Base-by-base conservation (phyloP, 2,888 invertebrate genomes). In the Oxystoma pomonae region DNA sequence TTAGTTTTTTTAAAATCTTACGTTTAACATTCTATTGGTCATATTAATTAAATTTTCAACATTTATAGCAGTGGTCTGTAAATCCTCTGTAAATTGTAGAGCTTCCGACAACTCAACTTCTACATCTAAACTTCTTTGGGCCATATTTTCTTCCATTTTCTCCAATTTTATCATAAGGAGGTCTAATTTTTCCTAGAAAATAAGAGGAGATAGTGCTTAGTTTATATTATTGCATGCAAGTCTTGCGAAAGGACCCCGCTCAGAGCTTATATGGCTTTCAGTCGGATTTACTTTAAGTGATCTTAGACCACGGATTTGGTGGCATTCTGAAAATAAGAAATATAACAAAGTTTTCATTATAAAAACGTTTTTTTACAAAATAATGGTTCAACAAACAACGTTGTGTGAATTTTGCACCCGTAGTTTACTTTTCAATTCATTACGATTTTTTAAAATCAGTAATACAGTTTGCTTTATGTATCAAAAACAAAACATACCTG, bases 91-190 rank as follows among this genome's bases (percentile, higher is more conserved):
- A 16, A 73, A 73, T n/a, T 74, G 70, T 16, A 76, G 69, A 1
- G 75, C 74, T 52, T 79, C 78, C 0, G 75, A 73, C 35, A 81
- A 63, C 68, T 80, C 79, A 1, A 71, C 72, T 68, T 79, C 79
- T 35, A 77, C 75, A 59, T 79, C 77, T 12, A 75, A 73, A 65
- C 77, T 75, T 62, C 77, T 72, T 55, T 73, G 74, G 16, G 72
- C 72, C 57, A 77, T 65, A 59, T 69, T 73, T 51, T 78, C 78
- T 64, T 79, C 78, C 60, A 80, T 75, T 69, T 76, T 74, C 58
- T 80, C 78, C 22, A 80, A 68, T 57, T 72, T 73, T 21, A 69
- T 69, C n/a, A 73, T 64, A 1, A 73, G 68, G 17, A 71, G 58
- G 55, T 77, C 77, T 16, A 76, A 61, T 68, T 76, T 78, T 51